Base-by-base conservation (phyloP, 2,888 invertebrate genomes). In the Cephus nigrinus region DNA sequence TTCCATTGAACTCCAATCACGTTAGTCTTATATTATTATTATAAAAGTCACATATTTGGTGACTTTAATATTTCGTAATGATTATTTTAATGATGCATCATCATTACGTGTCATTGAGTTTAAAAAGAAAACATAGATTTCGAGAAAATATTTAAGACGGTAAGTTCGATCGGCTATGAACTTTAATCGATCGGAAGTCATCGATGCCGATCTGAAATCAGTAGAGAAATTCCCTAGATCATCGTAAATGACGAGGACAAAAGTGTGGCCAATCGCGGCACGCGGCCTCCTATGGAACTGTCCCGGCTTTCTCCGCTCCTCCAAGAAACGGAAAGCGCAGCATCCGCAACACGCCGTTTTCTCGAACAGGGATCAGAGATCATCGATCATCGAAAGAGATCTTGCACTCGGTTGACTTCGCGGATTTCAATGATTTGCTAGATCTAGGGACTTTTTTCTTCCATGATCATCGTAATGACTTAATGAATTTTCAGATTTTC, bases 311-410 rank as follows among this genome's bases (percentile, higher is more conserved):
- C 71, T 71, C 71, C 71, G 31, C 71, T 33, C 32, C 31, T 33
- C 12, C n/a, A 23, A 32, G 71, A 71, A 71, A 71, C 71, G 71
- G 71, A 71, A 33, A 71, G 71, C 71, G 71, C 71, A 33, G 55
- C 55, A 55, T 55, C 55, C 55, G 40, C 40, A 40, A 40, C 40
- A 15, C 2, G 55, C 23, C 55, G 40, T 40, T 40, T 40, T 40
- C 40, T 69, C 30, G 71, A 71, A 11, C 71, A 0, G 12, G 12
- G 33, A 32, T 71, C 32, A 71, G 31, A 71, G 33, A 71, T 55
- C 55, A 55, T 55, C 40, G 15, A 23, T 36, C 36, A 12, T 36
- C 36, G 12, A 55, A 55, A 2, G 23, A 55, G 55, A 55, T 55
- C 55, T 9, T 23, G 55, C 55, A 23, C 23, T 9, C 9, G 9